These are phyloP conservation scores for Parnassius smintheus DNA, from an alignment of 2,888 invertebrate genomes.

Conservation along the genomic window DNA sequence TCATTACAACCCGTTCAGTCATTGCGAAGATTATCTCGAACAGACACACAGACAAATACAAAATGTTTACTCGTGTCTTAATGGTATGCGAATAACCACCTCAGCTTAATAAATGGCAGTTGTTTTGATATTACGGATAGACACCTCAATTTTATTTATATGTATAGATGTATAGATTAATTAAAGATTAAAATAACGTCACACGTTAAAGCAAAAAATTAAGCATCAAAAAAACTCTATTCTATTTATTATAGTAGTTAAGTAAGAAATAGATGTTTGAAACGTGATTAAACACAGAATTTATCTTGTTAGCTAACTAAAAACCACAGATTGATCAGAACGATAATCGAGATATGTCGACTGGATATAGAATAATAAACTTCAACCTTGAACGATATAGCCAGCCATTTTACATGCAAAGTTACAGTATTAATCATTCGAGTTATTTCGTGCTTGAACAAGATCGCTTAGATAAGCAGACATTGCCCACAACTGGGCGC, in stretches of 20 bases:
- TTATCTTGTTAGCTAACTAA: not conserved
- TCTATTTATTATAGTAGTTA: no score
- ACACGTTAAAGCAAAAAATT: no score
- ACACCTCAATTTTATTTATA: not conserved
- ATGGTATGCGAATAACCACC: no score
- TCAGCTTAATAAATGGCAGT: no score
- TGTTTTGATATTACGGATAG: no score
- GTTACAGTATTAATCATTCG: constrained; percentile 14
- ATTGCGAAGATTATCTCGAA: no score
- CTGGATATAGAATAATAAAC: constrained; percentile 2
- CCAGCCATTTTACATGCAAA: constrained; percentile 6
- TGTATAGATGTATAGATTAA: not conserved
- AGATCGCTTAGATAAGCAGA: constrained; percentile 4
- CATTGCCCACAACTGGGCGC: constrained; percentile 12
- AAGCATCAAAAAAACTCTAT: no score
- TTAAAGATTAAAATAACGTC: no score
- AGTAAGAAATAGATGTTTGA: not conserved
- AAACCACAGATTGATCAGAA: constrained; percentile 3
- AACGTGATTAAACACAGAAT: not conserved
- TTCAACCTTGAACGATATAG: constrained; percentile 3
- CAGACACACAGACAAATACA: no score
- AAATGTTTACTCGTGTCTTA: no score
- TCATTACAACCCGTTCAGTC: no score
- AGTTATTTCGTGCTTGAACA: constrained; percentile 16
- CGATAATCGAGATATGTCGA: constrained; percentile 11